Conservation (phyloP, 2,113 vertebrate species). For the Leucosticte australis region DNA sequence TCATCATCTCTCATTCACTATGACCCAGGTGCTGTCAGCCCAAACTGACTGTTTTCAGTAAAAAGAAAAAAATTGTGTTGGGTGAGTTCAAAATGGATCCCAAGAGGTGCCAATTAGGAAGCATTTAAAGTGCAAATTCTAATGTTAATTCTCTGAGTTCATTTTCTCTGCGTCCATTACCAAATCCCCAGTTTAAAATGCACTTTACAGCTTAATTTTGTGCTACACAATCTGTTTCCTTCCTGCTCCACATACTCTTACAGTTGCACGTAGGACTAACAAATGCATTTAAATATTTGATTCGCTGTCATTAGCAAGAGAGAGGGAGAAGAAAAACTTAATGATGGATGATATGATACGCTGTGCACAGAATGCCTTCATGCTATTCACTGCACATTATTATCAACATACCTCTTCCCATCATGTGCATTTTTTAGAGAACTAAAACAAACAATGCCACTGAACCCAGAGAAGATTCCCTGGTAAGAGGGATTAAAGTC, state of each 20-base stretch:
- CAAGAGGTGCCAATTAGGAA: slow-evolving; percentile 29
- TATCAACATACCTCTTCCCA: slow-evolving; percentile 55
- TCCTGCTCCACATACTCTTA: background rate
- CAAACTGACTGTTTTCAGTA: slow-evolving; percentile 54
- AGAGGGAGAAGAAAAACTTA: background rate
- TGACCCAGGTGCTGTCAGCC: slow-evolving; percentile 64
- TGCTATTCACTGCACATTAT: slow-evolving; percentile 46
- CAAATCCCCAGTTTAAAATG: background rate
- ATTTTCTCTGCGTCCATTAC: background rate
- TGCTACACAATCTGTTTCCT: background rate
- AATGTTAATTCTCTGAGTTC: slow-evolving; percentile 51
- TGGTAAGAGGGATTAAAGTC: slow-evolving; percentile 52
- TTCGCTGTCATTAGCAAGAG: slow-evolving; percentile 13
- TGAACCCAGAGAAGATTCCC: slow-evolving; percentile 17
- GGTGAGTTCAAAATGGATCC: slow-evolving; percentile 29
- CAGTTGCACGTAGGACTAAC: slow-evolving; percentile 5
- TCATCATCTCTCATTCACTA: slow-evolving; percentile 53
- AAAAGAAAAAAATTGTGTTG: slow-evolving; percentile 30
- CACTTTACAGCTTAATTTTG: background rate
- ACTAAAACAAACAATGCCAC: slow-evolving; percentile 59
- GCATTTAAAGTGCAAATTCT: slow-evolving; percentile 47
- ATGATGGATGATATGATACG: slow-evolving; percentile 40
- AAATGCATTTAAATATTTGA: slow-evolving; percentile 69
- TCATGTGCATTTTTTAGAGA: slow-evolving; percentile 29
- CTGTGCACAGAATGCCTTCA: slow-evolving; percentile 66